These are phyloP conservation scores for Gryllus bimaculatus DNA, from an alignment of 1,140 invertebrate species.

Conservation along the genomic window DNA sequence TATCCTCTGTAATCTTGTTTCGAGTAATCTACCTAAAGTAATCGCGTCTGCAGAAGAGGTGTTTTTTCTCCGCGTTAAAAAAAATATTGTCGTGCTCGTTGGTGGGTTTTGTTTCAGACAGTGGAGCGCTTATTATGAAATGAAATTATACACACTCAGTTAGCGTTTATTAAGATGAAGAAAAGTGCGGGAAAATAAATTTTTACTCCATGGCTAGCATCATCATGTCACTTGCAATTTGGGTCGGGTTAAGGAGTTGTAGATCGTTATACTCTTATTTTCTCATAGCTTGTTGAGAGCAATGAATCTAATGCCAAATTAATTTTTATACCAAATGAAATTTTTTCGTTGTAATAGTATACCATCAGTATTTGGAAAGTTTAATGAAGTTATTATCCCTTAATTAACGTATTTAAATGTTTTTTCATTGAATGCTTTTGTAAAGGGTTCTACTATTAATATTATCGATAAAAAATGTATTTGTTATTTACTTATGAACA, in stretches of 20 bases:
- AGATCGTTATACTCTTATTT: no score
- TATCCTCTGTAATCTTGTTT: background rate
- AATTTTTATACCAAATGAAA: no score
- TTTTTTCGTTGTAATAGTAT: no score
- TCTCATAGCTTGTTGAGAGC: no score
- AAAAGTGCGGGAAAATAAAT: background rate
- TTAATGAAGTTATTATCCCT: no score
- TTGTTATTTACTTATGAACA: no score
- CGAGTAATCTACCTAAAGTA: background rate
- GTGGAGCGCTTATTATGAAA: background rate
- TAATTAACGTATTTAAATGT: no score
- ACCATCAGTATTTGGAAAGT: no score
- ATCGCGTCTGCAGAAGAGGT: background rate
- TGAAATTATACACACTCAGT: background rate
- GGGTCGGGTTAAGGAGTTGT: background rate
- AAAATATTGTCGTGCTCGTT: background rate
- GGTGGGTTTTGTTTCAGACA: background rate
- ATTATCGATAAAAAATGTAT: no score
- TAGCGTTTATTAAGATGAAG: background rate
- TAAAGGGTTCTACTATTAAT: no score
- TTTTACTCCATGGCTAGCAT: background rate
- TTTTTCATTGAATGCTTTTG: no score
- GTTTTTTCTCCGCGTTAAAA: background rate
- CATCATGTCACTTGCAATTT: background rate
- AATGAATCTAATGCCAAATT: no score